phyloP scores from a whole-genome alignment of 2,797 vertebrate species.

The Scarus forsteni region DNA sequence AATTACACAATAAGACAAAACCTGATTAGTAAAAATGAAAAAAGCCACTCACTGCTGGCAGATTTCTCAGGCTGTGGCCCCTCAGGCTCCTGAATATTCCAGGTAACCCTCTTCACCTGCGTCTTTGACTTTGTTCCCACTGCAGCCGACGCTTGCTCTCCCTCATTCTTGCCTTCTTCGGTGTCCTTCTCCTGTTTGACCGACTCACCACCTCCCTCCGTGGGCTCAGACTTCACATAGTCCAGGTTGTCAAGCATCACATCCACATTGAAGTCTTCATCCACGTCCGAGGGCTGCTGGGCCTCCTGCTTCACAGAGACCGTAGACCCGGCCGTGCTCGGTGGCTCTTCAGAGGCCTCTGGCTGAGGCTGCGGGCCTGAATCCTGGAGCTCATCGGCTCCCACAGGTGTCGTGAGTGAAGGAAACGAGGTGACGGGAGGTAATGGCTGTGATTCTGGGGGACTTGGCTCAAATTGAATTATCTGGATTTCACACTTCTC shows the following conservation, averaged over 20 bases:
- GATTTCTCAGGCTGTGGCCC: slow-evolving; percentile 79
- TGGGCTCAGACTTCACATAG: slow-evolving; percentile 70
- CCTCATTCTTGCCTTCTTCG: slow-evolving; percentile 62
- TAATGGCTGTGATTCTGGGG: slow-evolving; percentile 27
- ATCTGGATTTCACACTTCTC: slow-evolving; percentile 12
- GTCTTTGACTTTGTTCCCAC: slow-evolving; percentile 84
- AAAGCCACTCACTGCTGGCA: slow-evolving; percentile 82
- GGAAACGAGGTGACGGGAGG: slow-evolving; percentile 22
- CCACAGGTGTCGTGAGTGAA: slow-evolving; percentile 1
- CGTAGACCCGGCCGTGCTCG: neutral
- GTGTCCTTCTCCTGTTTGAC: slow-evolving; percentile 55
- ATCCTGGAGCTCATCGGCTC: slow-evolving; percentile 33
- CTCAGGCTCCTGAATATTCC: slow-evolving; percentile 94
- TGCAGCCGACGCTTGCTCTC: slow-evolving; percentile 53
- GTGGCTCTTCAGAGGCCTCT: slow-evolving; percentile 19
- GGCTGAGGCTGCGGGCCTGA: slow-evolving; percentile 18
- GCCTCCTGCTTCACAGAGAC: slow-evolving; percentile 72
- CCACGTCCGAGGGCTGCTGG: slow-evolving; percentile 69
- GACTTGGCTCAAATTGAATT: slow-evolving; percentile 59
- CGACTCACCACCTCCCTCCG: slow-evolving; percentile 1
- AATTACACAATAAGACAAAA: neutral
- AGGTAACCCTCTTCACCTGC: slow-evolving; percentile 94
- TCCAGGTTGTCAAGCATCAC: slow-evolving; percentile 83
- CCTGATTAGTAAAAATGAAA: too few species aligned
- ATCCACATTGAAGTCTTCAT: slow-evolving; percentile 82